Evolutionary conservation across 2,888 invertebrate genomes (phyloP), one percentile per base, ranked within the genome.

Genomic region (Drosophila kuntzei): DNA sequence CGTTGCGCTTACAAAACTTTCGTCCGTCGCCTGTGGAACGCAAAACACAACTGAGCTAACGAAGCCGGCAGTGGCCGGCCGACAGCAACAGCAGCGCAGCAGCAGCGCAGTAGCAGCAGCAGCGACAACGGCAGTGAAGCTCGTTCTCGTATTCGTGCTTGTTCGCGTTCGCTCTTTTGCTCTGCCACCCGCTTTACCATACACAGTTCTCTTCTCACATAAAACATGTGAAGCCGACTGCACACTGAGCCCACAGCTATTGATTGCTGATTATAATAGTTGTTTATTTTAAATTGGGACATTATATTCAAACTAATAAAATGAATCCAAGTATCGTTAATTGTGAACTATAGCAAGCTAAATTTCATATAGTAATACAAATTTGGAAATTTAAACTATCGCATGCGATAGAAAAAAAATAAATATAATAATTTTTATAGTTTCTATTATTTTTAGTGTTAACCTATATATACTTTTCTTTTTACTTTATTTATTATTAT

Each of bases 21-120:
- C 76, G 77, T 77, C 77, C 76, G 77, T 79, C 79, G 77, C 50
- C 54, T 79, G 79, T 76, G 81, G 81, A 84, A 78, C 67, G 69
- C 66, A 78, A 71, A 75, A 69, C 57, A 79, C 67, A 76, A 79
- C 79, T 77, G 79, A 75, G 58, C 74, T 27, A 53, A 58, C 44
- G 60, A 64, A 74, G 79, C 79, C 79, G 75, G 66, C 76, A 55
- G 37, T 43, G 57, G 20, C 59, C 66, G 57, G 67, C 43, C 69
- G 55, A 44, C 25, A 58, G 54, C 36, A 29, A 41, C 54, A 39
- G 47, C 63, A 53, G 50, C 55, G 46, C 49, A 25, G 46, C 63
- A 51, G 46, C 54, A 55, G 32, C 57, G 44, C 27, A 32, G 46
- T 49, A 29, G 34, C 59, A 25, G 32, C 57, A 32, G 9, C 64